Evolutionary conservation across 2,113 vertebrate species (phyloP), one percentile per base, ranked within the genome.

Genomic region (Hemibagrus wyckioides): DNA sequence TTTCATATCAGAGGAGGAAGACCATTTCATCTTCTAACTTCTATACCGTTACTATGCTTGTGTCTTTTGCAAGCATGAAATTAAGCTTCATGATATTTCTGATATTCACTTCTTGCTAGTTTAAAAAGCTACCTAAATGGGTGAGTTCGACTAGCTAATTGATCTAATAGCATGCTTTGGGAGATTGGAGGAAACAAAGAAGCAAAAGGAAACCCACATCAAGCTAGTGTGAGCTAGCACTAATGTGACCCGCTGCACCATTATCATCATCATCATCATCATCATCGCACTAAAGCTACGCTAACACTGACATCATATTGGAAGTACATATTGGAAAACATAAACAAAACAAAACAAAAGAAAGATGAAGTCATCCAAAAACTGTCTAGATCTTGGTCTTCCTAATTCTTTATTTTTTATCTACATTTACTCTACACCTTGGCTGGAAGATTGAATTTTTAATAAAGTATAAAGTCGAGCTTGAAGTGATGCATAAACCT

Each of bases 401-500:
- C 3, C 23, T 33, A 23, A 23, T 28, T n/a, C n/a, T n/a, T n/a
- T n/a, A n/a, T n/a, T n/a, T n/a, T n/a, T n/a, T n/a, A n/a, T n/a
- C n/a, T n/a, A n/a, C n/a, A n/a, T n/a, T n/a, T n/a, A n/a, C n/a
- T n/a, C 19, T 30, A 79, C 19, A 50, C 77, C 77, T 36, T 71
- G 71, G 2, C 36, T 69, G 15, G 19, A 30, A 85, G 86, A 88
- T 90, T 80, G 89, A 90, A 89, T 79, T 44, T 84, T 86, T 54
- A 52, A 30, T 52, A 30, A 54, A n/a, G 8, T 54, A 33, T 11
- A 85, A 85, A 89, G 87, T 90, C 87, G 59, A 80, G 23, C 86
- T 85, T 89, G 87, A 61, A 69, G 57, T 82, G 82, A 25, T 61
- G 75, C 88, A 83, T 87, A 84, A 85, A 25, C 91, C 88, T 88